Base-by-base conservation (phyloP, 2,113 vertebrate species). In the Perca flavescens region DNA sequence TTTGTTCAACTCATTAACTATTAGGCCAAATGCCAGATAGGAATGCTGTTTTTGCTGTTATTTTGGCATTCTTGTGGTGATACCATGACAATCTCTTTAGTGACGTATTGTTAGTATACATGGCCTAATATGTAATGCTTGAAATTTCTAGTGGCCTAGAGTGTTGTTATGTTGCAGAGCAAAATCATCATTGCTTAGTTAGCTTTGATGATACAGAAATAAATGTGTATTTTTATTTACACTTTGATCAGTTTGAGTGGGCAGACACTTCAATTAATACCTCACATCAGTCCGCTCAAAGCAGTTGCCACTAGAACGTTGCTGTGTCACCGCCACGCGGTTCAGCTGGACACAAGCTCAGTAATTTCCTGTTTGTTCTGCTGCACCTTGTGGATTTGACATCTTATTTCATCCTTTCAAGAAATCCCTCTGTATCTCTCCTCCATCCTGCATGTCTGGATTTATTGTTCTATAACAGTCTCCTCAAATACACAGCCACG, bases 381-480 rank as follows among this genome's bases (percentile, higher is more conserved):
- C 73, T 80, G 81, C 84, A 75, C 60, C 50, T 77, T 57, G 34
- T 47, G 74, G 71, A 60, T 68, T 50, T 79, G 74, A 79, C 40
- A 22, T 73, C 67, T 85, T 75, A 11, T 54, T 79, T 77, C n/a
- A 58, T 43, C 58, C 34, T 31, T 12, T 65, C 60, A 49, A 78
- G 15, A 36, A 73, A 67, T 71, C 62, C 12, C 9, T 40, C 58
- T n/a, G 21, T 64, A 31, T 46, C 52, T 36, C 46, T 22, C 56
- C 36, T 43, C 49, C 0, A 34, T 68, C 71, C 34, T 3, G 16
- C 57, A n/a, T 21, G 40, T 68, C 56, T 74, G 67, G 46, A 62
- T 63, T 84, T 62, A 79, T 78, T 75, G 67, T 80, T 90, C 53
- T n/a, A 5, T 65, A 80, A 85, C 73, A 82, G 74, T 64, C 53